A percentile compares a stretch with the other conserved stretches of the same genome.
Evolutionary conservation across 2,113 vertebrate genomes (phyloP).

Genomic region (Otus sunia): DNA sequence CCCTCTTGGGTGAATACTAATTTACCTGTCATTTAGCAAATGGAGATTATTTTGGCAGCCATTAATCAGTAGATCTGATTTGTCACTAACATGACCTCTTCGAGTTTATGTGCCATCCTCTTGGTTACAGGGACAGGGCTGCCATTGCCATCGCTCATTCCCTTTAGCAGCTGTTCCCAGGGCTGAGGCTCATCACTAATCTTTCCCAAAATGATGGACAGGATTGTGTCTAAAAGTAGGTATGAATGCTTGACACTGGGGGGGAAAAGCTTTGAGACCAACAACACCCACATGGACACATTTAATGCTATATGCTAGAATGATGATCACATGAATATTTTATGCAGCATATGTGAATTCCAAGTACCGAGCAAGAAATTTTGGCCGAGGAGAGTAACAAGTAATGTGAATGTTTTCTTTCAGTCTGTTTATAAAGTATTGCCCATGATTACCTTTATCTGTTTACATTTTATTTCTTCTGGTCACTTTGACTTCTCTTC

Average conservation of each 20-base stretch:
- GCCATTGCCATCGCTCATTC: neutral
- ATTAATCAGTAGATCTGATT: neutral
- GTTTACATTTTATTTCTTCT: neutral
- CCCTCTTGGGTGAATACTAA: neutral
- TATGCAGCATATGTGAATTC: neutral
- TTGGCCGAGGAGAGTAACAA: neutral
- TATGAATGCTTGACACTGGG: fast-evolving
- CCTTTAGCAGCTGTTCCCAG: neutral
- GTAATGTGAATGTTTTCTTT: neutral
- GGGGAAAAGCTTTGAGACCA: neutral
- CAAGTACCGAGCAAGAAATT: neutral
- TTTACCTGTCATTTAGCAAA: neutral
- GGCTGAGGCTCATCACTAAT: neutral
- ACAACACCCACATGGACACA: fast-evolving
- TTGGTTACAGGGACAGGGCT: neutral
- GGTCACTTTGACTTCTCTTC: neutral
- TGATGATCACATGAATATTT: neutral
- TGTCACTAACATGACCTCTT: neutral
- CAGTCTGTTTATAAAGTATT: neutral
- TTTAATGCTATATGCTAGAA: neutral
- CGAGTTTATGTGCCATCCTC: neutral
- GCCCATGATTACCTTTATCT: neutral
- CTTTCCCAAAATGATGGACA: neutral
- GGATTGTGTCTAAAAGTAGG: neutral
- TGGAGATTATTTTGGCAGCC: neutral